Conservation (phyloP, 2,797 vertebrate species). For the Anas capensis region DNA sequence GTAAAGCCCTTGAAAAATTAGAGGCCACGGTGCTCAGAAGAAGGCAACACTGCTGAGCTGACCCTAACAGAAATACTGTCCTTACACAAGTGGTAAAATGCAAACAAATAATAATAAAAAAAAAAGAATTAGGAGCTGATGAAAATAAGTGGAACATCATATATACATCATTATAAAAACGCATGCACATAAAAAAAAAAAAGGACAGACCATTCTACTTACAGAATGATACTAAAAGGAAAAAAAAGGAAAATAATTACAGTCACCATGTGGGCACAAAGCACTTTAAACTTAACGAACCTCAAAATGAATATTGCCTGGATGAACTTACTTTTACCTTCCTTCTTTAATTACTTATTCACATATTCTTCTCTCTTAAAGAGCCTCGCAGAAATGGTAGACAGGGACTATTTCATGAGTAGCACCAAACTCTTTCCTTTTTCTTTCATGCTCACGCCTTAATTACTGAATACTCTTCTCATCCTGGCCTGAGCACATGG, state of each 20-base stretch:
- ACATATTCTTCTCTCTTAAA: background rate
- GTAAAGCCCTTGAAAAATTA: conserved; percentile 15
- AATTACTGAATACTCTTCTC: background rate
- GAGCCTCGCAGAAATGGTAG: background rate
- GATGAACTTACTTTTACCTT: conserved; percentile 45
- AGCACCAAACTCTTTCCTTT: background rate
- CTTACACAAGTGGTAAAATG: background rate
- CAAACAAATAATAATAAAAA: background rate
- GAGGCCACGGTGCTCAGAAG: background rate
- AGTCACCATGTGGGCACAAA: conserved; percentile 19
- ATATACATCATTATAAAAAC: conserved; percentile 33
- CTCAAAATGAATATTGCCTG: conserved; percentile 25
- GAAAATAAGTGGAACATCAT: conserved; percentile 13
- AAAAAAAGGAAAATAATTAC: background rate
- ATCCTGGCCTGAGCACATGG: background rate
- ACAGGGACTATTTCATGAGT: background rate
- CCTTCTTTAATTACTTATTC: conserved; percentile 27
- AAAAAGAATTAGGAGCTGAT: background rate
- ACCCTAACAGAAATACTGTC: background rate
- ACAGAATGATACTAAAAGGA: conserved; percentile 12
- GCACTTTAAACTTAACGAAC: conserved; percentile 40
- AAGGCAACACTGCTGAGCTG: background rate
- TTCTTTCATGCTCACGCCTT: background rate
- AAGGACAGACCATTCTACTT: background rate
- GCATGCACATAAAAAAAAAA: background rate